Base-by-base conservation (phyloP, 2,888 invertebrate genomes). In the Osmoderma eremita region DNA sequence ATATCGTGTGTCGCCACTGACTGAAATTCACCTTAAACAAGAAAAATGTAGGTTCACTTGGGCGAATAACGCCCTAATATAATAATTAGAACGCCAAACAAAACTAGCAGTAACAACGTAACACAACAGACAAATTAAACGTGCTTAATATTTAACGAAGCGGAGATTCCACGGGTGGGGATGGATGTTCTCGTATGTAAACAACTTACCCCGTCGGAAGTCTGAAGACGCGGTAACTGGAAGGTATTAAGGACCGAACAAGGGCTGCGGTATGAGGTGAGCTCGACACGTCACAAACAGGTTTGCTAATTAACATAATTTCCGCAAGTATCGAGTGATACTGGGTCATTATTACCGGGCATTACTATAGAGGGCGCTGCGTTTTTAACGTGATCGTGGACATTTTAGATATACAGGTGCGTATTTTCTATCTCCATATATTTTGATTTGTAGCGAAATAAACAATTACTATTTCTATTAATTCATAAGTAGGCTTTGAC, bases 271-370 rank as follows among this genome's bases (percentile, higher is more conserved):
- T 17, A 20, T 49, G 49, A 22, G 18, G 54, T 39, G 17, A 54
- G 20, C 17, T 54, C 13, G 17, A 18, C 30, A 10, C 54, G 54
- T 54, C 54, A 54, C 54, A 54, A 54, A 54, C 54, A 54, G 54
- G 39, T 54, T 54, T 20, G 17, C 54, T 54, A 54, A 54, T 54
- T 54, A 54, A 39, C 39, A 38, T 38, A 17, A 18, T n/a, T 54
- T 10, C 54, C 54, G 17, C 54, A 54, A 39, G 18, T 54, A 54
- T 39, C 39, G 13, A 2, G 30, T 10, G 30, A 30, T 6, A 18
- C 30, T n/a, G 39, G 18, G 13, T 54, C 54, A 38, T 38, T 39
- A 38, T 54, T 20, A 12, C 18, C 39, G 18, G 18, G 8, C 17
- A 10, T n/a, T 8, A 20, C 12, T 17, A 20, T n/a, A 48, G 17